phyloP scores from a whole-genome alignment of 1,140 invertebrate species.

The Drosophila bocki region DNA sequence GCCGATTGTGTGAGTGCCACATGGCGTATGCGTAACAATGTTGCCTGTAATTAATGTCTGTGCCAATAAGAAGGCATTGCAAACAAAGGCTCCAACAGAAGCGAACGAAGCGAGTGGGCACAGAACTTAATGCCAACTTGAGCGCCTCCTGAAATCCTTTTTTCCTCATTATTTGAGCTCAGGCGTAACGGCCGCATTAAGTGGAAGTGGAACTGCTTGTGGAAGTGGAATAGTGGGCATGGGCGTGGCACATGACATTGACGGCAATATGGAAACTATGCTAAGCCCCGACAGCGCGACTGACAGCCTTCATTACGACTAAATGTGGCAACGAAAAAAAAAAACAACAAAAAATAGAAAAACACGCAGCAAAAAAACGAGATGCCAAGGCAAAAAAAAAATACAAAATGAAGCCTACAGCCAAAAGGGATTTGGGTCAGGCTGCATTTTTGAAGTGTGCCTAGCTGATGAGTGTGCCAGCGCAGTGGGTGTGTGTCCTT shows the following conservation, averaged over 20 bases:
- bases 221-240: conserved; percentile 18
- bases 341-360: neutral
- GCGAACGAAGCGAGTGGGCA: conserved; percentile 31
- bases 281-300: conserved; percentile 71
- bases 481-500: conserved; percentile 27
- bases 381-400: conserved; percentile 16
- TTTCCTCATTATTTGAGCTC: conserved; percentile 65
- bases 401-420: conserved; percentile 72
- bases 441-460: conserved; percentile 74
- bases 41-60: conserved; percentile 80
- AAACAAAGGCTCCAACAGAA: conserved; percentile 34
- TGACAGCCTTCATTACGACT: conserved; percentile 78
- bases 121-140: conserved; percentile 69
- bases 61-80: conserved; percentile 65
- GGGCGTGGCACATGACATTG: conserved; percentile 80
- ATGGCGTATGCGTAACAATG: conserved; percentile 75
- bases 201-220: conserved; percentile 19
- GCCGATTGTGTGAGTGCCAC: conserved; percentile 46
- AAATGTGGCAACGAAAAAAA: conserved; percentile 70
- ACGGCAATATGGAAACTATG: conserved; percentile 67
- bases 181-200: conserved; percentile 64
- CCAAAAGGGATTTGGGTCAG: conserved; percentile 77
- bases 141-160: conserved; percentile 70
- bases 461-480: conserved; percentile 51
- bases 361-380: conserved; percentile 10